These are phyloP conservation scores for Orthosia gothica DNA, from an alignment of 2,888 invertebrate genomes.

Conservation along the genomic window DNA sequence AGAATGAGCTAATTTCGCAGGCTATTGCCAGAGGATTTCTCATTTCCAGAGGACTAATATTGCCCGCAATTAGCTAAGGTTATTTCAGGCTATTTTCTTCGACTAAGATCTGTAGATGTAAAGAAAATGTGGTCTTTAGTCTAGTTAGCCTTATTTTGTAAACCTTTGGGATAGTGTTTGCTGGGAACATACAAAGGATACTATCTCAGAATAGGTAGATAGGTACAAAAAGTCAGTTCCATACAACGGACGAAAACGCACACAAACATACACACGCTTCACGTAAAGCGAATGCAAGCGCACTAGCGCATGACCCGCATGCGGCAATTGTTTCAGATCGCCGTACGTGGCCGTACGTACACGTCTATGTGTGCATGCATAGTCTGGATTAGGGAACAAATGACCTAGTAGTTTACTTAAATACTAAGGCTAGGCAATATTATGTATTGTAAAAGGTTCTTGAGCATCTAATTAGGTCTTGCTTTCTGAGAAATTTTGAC, in stretches of 20 bases:
- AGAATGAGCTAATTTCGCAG: conserved; percentile 60
- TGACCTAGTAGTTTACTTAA: conserved; percentile 25
- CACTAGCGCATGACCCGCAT: too few relatives aligned
- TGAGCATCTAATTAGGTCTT: conserved; percentile 31
- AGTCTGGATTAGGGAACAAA: neutral
- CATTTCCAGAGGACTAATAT: conserved; percentile 31
- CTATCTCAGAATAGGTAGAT: too few relatives aligned
- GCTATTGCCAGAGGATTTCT: conserved; percentile 47
- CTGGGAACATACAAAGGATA: neutral
- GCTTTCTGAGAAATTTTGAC: conserved; percentile 15
- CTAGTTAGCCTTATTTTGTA: neutral
- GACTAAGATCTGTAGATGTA: conserved; percentile 22
- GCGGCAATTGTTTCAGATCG: too few relatives aligned
- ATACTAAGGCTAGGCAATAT: conserved; percentile 5
- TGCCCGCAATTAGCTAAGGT: conserved; percentile 31
- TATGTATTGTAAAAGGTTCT: conserved; percentile 30
- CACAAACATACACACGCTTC: too few relatives aligned
- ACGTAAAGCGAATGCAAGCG: too few relatives aligned
- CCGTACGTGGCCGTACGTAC: neutral
- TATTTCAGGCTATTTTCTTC: conserved; percentile 36
- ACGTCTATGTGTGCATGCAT: neutral
- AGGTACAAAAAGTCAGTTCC: too few relatives aligned
- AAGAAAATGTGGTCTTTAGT: conserved; percentile 33
- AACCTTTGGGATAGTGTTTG: conserved; percentile 18
- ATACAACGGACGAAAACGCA: too few relatives aligned